These are phyloP conservation scores for Tetramorium simillimum DNA, from an alignment of 1,140 invertebrate species.

Conservation along the genomic window DNA sequence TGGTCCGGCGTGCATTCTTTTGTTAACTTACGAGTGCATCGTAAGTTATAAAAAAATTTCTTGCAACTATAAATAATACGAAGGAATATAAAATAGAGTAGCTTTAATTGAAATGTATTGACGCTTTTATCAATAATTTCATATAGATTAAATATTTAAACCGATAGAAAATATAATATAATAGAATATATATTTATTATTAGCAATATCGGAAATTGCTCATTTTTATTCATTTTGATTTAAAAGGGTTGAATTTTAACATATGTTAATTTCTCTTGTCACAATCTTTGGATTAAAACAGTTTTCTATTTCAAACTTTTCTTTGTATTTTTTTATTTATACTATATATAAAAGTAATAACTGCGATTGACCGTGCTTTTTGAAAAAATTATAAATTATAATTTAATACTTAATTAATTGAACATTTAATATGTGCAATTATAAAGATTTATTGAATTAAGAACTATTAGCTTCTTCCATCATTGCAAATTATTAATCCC, in stretches of 20 bases:
- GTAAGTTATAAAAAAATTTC: background rate
- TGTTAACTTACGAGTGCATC: background rate
- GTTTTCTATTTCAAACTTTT: background rate
- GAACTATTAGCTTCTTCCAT: background rate
- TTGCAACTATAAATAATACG: background rate
- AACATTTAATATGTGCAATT: background rate
- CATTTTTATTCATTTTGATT: constrained; percentile 9
- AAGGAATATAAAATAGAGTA: background rate
- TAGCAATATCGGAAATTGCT: background rate
- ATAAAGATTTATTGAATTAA: constrained; percentile 1
- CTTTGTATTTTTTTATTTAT: background rate
- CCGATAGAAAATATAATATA: background rate
- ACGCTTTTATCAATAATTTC: background rate
- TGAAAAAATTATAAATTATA: background rate
- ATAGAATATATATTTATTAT: constrained; percentile 9
- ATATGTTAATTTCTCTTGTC: background rate
- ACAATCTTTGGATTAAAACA: background rate
- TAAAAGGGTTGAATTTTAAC: background rate
- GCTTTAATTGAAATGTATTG: background rate
- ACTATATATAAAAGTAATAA: background rate
- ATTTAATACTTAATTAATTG: background rate
- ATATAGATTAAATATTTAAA: background rate
- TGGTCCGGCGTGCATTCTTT: constrained; percentile 20
- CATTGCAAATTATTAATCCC: constrained; percentile 28
- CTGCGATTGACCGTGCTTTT: background rate